These are phyloP conservation scores for Entomyzon cyanotis DNA, from an alignment of 2,113 vertebrate species.

Conservation along the genomic window DNA sequence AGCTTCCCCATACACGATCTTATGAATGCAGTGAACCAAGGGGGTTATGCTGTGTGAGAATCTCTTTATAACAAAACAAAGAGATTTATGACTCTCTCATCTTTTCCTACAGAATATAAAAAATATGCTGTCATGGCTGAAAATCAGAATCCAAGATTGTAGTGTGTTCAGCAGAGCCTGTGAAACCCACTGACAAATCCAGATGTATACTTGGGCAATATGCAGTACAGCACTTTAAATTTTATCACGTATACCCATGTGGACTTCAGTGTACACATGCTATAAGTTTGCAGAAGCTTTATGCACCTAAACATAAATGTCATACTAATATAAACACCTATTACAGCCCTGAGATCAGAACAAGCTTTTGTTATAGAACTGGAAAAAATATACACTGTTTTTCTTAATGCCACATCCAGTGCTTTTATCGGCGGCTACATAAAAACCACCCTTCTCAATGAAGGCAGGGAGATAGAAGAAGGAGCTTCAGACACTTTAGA, in stretches of 20 bases:
- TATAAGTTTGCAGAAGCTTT: not conserved
- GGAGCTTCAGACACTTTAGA: not conserved
- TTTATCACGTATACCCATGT: accelerated
- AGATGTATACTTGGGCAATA: not conserved
- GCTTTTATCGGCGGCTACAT: not conserved
- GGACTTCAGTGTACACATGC: not conserved
- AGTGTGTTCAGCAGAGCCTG: not conserved
- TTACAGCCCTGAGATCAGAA: not conserved
- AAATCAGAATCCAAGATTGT: not conserved
- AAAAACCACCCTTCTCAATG: not conserved
- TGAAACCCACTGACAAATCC: not conserved
- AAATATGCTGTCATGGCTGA: not conserved
- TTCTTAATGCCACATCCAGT: not conserved
- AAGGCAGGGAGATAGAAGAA: not conserved
- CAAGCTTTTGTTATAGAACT: not conserved
- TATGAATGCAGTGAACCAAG: not conserved
- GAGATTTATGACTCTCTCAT: not conserved
- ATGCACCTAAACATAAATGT: not conserved
- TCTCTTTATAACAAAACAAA: not conserved
- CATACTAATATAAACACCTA: not conserved
- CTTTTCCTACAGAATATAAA: not conserved
- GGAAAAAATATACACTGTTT: not conserved
- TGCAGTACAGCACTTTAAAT: not conserved
- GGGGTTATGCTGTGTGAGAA: not conserved
- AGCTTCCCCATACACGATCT: not conserved